Base-by-base conservation (phyloP, 2,888 invertebrate genomes). In the Patella ulyssiponensis region DNA sequence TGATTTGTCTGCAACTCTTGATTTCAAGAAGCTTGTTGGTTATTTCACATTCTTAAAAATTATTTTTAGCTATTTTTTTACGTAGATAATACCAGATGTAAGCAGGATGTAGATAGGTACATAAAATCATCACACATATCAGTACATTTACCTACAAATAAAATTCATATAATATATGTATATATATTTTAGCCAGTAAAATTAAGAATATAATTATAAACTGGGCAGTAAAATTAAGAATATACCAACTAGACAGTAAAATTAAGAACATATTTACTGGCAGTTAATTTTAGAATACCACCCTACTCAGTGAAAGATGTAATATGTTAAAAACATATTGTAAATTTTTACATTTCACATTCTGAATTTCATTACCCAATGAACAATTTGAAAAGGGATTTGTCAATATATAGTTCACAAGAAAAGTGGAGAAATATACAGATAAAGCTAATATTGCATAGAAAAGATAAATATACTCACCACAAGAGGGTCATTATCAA, bases 71-170 rank as follows among this genome's bases (percentile, higher is more conserved):
- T 23, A 20, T 23, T 69, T 81, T 78, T 52, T 71, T 77, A 69
- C 75, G 69, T 15, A 81, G 75, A 76, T 78, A 81, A n/a, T 69
- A 64, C 77, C 80, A 82, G 69, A 82, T 78, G 76, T 82, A 82
- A n/a, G 73, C 33, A 3, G 82, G 82, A 53, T 82, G 82, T 53
- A 70, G 64, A 71, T 56, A 82, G 3, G 80, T 75, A 11, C 79
- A 53, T 44, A 79, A 14, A 80, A 82, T 82, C 78, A 82, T 52
- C 14, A 77, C 77, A 56, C 80, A 72, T 27, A 82, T 76, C 3
- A 80, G 33, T 11, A 82, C 44, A 52, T 82, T 80, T 27, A 82
- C 75, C 82, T 82, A 77, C 3, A 78, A 75, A 56, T 58, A 5
- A 75, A 56, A 64, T 44, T 44, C 9, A 44, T 33, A 71, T 44